These are phyloP conservation scores for Cyphomyrus discorhynchus DNA, from an alignment of 2,113 vertebrate genomes.

Conservation along the genomic window DNA sequence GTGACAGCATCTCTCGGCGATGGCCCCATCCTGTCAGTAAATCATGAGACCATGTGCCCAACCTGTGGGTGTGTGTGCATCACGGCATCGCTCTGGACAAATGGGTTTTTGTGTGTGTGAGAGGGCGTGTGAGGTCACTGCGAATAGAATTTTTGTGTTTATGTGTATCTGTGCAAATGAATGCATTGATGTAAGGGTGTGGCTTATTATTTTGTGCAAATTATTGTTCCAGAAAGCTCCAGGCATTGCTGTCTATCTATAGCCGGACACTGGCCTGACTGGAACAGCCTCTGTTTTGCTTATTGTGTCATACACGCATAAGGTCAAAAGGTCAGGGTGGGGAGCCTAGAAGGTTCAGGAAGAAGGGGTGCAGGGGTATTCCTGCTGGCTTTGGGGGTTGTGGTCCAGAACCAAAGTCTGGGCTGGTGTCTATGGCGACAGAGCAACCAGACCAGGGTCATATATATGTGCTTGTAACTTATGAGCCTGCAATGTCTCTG, in stretches of 20 bases:
- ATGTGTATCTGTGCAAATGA: background rate
- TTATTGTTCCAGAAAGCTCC: background rate
- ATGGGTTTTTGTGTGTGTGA: background rate
- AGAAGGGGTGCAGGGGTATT: background rate
- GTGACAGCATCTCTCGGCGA: background rate
- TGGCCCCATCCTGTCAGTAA: background rate
- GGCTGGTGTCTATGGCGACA: background rate
- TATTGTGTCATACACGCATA: background rate
- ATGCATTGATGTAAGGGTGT: background rate
- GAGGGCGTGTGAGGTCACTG: background rate
- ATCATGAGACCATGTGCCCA: background rate
- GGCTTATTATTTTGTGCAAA: background rate
- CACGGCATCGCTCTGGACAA: background rate
- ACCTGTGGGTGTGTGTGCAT: background rate
- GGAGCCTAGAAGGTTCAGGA: background rate
- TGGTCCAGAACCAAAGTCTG: background rate
- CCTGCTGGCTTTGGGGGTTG: background rate
- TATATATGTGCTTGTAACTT: background rate
- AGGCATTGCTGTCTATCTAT: background rate
- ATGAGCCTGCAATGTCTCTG: background rate
- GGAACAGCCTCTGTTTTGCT: background rate
- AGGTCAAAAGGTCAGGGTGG: background rate
- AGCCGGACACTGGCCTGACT: background rate
- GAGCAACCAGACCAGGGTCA: background rate
- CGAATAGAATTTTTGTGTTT: background rate